phyloP scores from a whole-genome alignment of 2,797 vertebrate species.

The Anguilla anguilla region DNA sequence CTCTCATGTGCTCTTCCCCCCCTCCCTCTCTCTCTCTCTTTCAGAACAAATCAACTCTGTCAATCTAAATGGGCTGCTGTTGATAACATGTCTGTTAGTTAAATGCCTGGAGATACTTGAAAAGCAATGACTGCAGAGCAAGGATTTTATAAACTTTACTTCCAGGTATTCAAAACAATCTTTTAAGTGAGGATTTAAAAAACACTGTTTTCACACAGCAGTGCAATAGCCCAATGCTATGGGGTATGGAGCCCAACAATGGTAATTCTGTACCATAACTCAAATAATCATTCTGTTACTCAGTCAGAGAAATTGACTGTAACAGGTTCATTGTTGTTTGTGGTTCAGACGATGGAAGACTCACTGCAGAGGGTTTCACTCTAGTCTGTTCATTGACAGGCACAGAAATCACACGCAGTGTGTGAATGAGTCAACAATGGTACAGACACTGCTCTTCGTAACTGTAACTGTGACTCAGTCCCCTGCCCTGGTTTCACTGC shows the following conservation, averaged over 20 bases:
- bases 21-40: neutral
- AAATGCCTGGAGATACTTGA: constrained; percentile 5
- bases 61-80: constrained; percentile 28
- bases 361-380: too few species aligned
- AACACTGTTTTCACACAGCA: neutral
- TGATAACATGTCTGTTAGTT: constrained; percentile 31
- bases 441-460: too few species aligned
- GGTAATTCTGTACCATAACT: neutral
- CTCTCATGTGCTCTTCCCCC: too few species aligned
- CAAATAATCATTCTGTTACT: neutral
- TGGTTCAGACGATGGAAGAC: too few species aligned
- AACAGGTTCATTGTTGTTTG: too few species aligned
- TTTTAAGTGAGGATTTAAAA: constrained; percentile 24
- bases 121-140: constrained; percentile 1
- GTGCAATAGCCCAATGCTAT: neutral
- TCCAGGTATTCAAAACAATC: constrained; percentile 18
- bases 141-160: constrained; percentile 3
- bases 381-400: too few species aligned
- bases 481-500: too few species aligned
- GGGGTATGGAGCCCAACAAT: neutral
- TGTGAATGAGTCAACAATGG: too few species aligned
- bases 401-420: too few species aligned
- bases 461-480: too few species aligned
- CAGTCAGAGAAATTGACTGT: neutral
- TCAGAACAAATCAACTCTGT: neutral